A percentile compares a stretch with the other conserved stretches of the same genome.
Conservation (phyloP, 2,113 vertebrate genomes). For the Leptocoma aspasia region DNA sequence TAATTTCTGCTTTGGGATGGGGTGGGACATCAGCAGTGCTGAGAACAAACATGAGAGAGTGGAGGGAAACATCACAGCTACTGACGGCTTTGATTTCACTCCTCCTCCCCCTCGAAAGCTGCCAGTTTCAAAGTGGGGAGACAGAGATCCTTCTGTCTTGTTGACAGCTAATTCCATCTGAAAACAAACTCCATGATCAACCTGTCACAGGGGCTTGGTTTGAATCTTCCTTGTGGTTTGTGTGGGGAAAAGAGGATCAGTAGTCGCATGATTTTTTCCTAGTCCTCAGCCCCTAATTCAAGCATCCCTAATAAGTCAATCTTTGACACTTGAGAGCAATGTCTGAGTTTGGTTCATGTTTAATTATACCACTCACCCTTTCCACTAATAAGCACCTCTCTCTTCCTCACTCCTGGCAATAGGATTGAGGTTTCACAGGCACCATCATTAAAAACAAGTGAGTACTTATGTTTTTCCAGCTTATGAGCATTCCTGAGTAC, state of each 20-base stretch:
- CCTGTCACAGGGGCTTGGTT: background rate
- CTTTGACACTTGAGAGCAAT: background rate
- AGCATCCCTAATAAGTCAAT: fast-evolving
- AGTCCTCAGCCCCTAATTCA: background rate
- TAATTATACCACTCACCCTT: background rate
- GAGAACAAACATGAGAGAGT: background rate
- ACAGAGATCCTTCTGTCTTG: background rate
- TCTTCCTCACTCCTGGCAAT: background rate
- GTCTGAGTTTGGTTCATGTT: background rate
- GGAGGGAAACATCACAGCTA: background rate
- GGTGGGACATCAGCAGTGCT: background rate
- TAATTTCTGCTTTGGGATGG: background rate
- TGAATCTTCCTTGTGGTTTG: background rate
- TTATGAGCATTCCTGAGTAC: background rate
- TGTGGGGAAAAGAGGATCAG: background rate
- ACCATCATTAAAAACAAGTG: background rate
- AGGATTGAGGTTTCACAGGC: background rate
- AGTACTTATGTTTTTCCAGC: background rate
- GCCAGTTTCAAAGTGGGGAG: background rate
- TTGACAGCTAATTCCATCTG: background rate
- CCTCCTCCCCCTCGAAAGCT: background rate
- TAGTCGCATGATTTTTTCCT: background rate
- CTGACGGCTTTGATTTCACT: background rate
- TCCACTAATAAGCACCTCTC: background rate
- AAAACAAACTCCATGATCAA: background rate